phyloP scores from a whole-genome alignment of 1,140 invertebrate genomes.

The Danaus plexippus region DNA sequence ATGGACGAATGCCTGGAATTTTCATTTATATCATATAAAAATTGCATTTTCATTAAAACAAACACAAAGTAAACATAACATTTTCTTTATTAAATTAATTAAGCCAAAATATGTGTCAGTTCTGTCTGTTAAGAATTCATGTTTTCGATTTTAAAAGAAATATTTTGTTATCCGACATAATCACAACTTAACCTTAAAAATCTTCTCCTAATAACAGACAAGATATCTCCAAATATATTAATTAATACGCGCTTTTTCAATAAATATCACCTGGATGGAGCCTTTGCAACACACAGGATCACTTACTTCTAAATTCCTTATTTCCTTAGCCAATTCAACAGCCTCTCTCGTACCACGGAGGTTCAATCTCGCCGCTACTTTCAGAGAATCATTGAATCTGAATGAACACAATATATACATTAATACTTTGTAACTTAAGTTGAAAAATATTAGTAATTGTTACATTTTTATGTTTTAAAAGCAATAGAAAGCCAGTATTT shows the following conservation, averaged over 20 bases:
- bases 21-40: background rate
- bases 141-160: background rate
- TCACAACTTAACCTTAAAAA: background rate
- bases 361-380: constrained; percentile 77
- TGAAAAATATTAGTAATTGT: no score
- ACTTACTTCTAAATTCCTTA: constrained; percentile 77
- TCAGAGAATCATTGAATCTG: constrained; percentile 89
- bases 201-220: background rate
- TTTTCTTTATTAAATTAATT: no score
- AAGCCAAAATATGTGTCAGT: no score
- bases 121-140: background rate
- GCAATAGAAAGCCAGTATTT: no score
- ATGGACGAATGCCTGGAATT: constrained; percentile 58
- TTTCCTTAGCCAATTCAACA: constrained; percentile 76
- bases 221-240: background rate
- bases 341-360: constrained; percentile 78
- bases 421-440: no score
- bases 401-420: constrained; percentile 7
- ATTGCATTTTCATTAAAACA: no score
- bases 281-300: background rate
- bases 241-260: background rate
- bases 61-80: no score
- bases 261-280: background rate
- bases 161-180: background rate
- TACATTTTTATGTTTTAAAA: no score